Evolutionary conservation across 2,113 vertebrate species (phyloP), one percentile per base, ranked within the genome.

Genomic region (Cyrtonyx montezumae): DNA sequence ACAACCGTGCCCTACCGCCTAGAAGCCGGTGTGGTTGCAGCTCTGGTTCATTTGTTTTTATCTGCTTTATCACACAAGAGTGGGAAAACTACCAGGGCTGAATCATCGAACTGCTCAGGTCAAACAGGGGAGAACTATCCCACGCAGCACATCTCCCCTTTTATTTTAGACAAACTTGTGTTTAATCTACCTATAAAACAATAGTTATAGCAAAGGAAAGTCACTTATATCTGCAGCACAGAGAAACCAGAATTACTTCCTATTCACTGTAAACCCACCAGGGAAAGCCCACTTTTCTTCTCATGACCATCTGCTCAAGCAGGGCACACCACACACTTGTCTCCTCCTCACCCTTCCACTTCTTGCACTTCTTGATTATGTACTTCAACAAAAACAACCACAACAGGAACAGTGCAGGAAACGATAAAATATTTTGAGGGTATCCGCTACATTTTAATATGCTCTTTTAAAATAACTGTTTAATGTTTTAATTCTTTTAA

Each of bases 391-490:
- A 90, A 94, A 91, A 92, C 79, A 87, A 85, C 84, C 94, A 93
- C 91, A 96, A 94, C 19, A 93, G 51, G 88, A 83, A 86, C 84
- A 58, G 58, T 1, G 5, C 87, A 95, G 87, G 87, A 95, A 96
- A 94, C 6, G 8, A 79, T 48, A 91, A 76, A 81, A 84, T 15
- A 26, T 73, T 94, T 90, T 90, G 79, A 94, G 48, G 74, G 62
- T 61, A 79, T 61, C 43, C 58, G 84, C 62, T 11, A 18, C 17
- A 61, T 84, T 86, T 68, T 79, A 84, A 68, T 67, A 36, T 1
- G 1, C 32, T 5, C 37, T 87, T 74, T 79, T 46, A 61, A 81
- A 87, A n/a, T 65, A 91, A 18, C 20, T 48, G 9, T 68, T 89
- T 68, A 46, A 78, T 63, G 14, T 22, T 18, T 65, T 21, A 20